Evolutionary conservation across 2,113 vertebrate genomes (phyloP), one percentile per base, ranked within the genome.

Genomic region (Hassar affinis): DNA sequence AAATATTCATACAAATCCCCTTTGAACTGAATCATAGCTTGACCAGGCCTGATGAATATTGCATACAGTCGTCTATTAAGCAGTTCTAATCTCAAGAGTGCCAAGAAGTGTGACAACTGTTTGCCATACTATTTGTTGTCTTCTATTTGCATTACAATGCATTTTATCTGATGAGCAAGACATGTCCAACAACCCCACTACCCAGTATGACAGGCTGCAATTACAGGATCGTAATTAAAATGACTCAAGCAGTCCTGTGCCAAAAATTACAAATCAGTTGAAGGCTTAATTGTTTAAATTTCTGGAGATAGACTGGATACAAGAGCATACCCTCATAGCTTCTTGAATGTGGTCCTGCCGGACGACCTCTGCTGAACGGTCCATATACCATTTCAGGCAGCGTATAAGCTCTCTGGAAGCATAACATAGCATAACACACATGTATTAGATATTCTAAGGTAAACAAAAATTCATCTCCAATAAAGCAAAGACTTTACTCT

Each of bases 331-430:
- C 88, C 96, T 94, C 97, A 99, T 98, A 0, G 97, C 98, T 69
- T 99, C 98, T 92, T 99, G 98, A 84, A 98, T 99, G 94, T 98
- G 97, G 87, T 99, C 98, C 69, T 99, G 98, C 68, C 97, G 92
- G 6, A 98, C 93, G 10, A 97, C 95, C 90, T 99, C 98, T 27
- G 96, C 96, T 7, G 97, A 99, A 51, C 97, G 96, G 87, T 99
- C 98, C 98, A 99, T 97, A 91, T 97, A 99, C 98, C 98, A 99
- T 91, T 96, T 98, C 87, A 99, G 90, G 90, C 98, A 99, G 8
- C 98, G 96, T 87, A 99, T 98, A 90, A 99, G 92, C 89, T 99
- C 98, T 82, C 98, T 99, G 90, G 0, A 84, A 57, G 85, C 54
- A 27, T 25, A 90, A 64, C 92, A 85, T 89, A 64, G 30, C 2